Evolutionary conservation across 2,113 vertebrate genomes (phyloP).

Genomic region (Chionodraco myersi): DNA sequence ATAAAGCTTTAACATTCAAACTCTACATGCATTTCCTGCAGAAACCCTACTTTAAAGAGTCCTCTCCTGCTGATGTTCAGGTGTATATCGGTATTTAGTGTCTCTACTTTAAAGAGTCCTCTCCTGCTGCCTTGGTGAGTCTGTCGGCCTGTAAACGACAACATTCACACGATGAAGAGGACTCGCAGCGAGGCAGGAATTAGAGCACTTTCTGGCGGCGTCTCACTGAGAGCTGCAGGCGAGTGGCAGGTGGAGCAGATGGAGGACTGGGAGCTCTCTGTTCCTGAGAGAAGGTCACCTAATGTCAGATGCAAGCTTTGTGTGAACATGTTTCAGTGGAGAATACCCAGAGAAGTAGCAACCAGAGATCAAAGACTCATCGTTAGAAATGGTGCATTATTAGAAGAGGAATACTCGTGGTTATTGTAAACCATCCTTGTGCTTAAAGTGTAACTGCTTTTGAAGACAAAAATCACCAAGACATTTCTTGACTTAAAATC

Average conservation of each 20-base stretch:
- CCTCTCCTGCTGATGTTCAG: too few species aligned
- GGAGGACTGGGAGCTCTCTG: conserved; percentile 16
- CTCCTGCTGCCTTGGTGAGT: neutral
- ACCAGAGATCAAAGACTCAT: neutral
- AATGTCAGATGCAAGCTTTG: neutral
- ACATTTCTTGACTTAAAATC: neutral
- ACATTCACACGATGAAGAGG: neutral
- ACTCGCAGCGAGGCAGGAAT: conserved; percentile 40
- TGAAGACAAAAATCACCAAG: neutral
- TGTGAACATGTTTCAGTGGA: neutral
- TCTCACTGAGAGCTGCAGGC: conserved; percentile 55
- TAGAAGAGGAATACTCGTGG: neutral
- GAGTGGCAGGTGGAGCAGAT: conserved; percentile 64
- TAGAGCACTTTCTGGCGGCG: conserved; percentile 29
- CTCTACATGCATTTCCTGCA: too few species aligned
- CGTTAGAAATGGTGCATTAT: neutral
- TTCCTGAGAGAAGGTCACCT: conserved; percentile 3
- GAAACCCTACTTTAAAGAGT: too few species aligned
- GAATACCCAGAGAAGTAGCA: neutral
- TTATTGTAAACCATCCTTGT: neutral
- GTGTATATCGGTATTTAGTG: too few species aligned
- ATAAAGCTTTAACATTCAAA: too few species aligned
- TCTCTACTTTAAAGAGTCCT: too few species aligned
- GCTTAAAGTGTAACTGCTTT: too few species aligned
- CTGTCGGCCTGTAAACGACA: conserved; percentile 10